Percentiles rank a stretch among this genome's conserved stretches.
These are phyloP conservation scores for Phalera bucephala DNA, from an alignment of 2,888 invertebrate species.

Conservation along the genomic window DNA sequence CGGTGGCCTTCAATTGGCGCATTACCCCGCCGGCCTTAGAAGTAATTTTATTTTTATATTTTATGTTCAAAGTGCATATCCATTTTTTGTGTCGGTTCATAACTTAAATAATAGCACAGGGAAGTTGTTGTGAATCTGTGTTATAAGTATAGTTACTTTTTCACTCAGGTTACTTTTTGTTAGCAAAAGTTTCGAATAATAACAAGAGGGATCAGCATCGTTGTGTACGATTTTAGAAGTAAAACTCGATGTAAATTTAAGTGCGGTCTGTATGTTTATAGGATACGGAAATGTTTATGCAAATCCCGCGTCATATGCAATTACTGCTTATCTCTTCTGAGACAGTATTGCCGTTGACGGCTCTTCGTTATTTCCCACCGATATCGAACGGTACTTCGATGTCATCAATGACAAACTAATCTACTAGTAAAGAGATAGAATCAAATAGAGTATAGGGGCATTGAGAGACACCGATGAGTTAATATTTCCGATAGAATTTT, in stretches of 20 bases:
- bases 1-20: slow-evolving; percentile 42
- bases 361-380: neutral
- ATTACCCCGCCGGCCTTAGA: slow-evolving; percentile 34
- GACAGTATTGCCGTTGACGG: neutral
- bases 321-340: too few species aligned
- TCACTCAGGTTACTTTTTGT: too few species aligned
- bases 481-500: too few species aligned
- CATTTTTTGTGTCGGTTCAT: neutral
- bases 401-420: neutral
- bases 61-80: neutral
- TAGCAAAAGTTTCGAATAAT: too few species aligned
- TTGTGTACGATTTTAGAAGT: too few species aligned
- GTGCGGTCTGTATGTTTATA: slow-evolving; percentile 6
- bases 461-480: too few species aligned
- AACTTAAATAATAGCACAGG: too few species aligned
- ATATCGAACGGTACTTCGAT: neutral
- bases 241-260: neutral
- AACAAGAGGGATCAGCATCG: too few species aligned
- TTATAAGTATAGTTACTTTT: too few species aligned
- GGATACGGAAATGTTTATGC: slow-evolving; percentile 10
- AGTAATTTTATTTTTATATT: slow-evolving; percentile 17
- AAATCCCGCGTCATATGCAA: slow-evolving; percentile 6
- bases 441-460: neutral
- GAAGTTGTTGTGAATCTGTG: too few species aligned
- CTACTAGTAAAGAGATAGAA: neutral